These are phyloP conservation scores for Drosophila longiperda DNA, from an alignment of 2,888 invertebrate species.

Conservation along the genomic window DNA sequence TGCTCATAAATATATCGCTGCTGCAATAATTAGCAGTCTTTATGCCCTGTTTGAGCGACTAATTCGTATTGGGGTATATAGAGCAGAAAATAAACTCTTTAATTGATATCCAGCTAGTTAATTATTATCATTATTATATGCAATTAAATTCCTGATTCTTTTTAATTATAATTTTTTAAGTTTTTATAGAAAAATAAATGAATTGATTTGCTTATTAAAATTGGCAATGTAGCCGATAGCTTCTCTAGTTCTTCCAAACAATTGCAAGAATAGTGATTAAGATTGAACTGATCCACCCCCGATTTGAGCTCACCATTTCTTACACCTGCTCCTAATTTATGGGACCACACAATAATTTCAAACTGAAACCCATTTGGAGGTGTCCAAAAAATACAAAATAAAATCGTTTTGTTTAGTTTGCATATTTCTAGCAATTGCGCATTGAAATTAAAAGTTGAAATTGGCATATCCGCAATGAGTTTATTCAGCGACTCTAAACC, in stretches of 20 bases:
- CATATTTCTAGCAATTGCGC: conserved; percentile 28
- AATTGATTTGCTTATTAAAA: background rate
- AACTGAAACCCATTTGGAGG: conserved; percentile 8
- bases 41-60: conserved; percentile 6
- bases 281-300: background rate
- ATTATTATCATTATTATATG: background rate
- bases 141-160: background rate
- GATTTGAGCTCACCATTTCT: background rate
- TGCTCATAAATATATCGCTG: conserved; percentile 36
- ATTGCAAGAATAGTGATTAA: background rate
- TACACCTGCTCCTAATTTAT: conserved; percentile 5
- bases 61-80: conserved; percentile 17
- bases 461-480: conserved; percentile 11
- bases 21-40: conserved; percentile 25
- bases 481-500: background rate
- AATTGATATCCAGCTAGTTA: background rate
- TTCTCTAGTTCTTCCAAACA: background rate
- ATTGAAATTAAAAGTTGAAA: conserved; percentile 12
- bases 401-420: background rate
- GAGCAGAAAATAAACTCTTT: background rate
- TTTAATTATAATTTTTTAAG: background rate
- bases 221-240: background rate
- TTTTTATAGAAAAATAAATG: background rate
- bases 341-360: conserved; percentile 15
- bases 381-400: conserved; percentile 11